phyloP scores from a whole-genome alignment of 2,113 vertebrate genomes.

The Mobula birostris region DNA sequence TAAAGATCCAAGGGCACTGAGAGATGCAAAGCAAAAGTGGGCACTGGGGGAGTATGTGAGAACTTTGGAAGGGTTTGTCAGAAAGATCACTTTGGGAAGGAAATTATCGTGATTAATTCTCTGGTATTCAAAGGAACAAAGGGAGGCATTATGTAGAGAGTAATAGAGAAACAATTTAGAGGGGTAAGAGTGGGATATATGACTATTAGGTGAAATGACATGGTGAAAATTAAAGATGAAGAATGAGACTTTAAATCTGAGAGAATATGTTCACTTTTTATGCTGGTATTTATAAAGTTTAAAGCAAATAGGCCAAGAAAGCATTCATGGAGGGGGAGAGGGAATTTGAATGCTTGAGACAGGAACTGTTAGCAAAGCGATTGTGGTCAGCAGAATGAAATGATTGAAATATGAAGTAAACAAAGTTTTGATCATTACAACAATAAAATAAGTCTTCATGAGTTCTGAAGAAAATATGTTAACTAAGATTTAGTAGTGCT shows the following conservation, averaged over 20 bases:
- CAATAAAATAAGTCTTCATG: background rate
- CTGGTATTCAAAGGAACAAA: background rate
- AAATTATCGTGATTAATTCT: background rate
- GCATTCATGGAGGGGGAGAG: background rate
- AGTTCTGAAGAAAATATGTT: background rate
- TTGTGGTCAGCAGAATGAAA: background rate
- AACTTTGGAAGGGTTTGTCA: background rate
- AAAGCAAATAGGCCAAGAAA: background rate
- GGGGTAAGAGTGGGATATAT: background rate
- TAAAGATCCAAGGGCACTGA: background rate
- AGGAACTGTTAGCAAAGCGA: background rate
- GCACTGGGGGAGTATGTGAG: background rate
- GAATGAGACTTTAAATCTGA: background rate
- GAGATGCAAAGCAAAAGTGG: background rate
- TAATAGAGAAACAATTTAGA: background rate
- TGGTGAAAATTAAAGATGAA: constrained; percentile 8
- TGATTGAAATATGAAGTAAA: background rate
- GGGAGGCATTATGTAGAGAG: background rate
- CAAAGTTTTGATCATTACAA: background rate
- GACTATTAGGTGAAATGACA: background rate
- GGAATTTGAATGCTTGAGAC: background rate
- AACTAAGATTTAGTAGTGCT: too few relatives aligned
- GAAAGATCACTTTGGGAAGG: background rate
- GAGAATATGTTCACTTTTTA: background rate
- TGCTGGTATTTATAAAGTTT: background rate